Evolutionary conservation across 2,797 vertebrate genomes (phyloP).

Genomic region (Novumbra hubbsi): DNA sequence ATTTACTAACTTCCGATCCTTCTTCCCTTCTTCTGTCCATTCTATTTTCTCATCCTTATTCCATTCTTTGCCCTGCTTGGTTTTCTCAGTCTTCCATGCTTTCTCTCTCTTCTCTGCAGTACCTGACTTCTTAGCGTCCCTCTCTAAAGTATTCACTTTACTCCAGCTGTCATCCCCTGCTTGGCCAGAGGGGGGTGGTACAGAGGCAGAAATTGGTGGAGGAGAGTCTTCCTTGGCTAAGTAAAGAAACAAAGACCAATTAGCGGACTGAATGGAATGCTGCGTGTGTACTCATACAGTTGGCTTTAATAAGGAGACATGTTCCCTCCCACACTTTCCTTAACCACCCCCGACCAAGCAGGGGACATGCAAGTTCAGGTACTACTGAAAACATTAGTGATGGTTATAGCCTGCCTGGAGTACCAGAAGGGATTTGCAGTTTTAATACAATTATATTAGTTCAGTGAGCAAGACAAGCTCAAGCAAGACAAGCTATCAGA

Average conservation of each 20-base stretch:
- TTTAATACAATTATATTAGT: background rate
- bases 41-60: constrained; percentile 44
- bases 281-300: background rate
- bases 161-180: constrained; percentile 36
- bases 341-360: background rate
- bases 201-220: constrained; percentile 12
- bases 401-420: background rate
- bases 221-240: constrained; percentile 37
- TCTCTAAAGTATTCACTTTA: constrained; percentile 15
- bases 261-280: constrained; percentile 9
- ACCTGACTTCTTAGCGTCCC: constrained; percentile 21
- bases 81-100: constrained; percentile 26
- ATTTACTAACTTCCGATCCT: constrained; percentile 32
- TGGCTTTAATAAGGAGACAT: too few species aligned
- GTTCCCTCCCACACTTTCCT: background rate
- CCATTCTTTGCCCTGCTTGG: constrained; percentile 29
- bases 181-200: constrained; percentile 61
- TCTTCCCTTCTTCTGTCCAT: constrained; percentile 32
- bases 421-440: background rate
- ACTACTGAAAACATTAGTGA: background rate
- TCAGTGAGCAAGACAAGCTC: background rate
- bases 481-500: background rate
- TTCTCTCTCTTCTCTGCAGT: constrained; percentile 15
- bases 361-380: background rate
- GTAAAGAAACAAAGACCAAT: constrained; percentile 26